Percentiles rank a stretch among this genome's conserved stretches.
Conservation (phyloP, 2,113 vertebrate species). For the Octodon degus region DNA sequence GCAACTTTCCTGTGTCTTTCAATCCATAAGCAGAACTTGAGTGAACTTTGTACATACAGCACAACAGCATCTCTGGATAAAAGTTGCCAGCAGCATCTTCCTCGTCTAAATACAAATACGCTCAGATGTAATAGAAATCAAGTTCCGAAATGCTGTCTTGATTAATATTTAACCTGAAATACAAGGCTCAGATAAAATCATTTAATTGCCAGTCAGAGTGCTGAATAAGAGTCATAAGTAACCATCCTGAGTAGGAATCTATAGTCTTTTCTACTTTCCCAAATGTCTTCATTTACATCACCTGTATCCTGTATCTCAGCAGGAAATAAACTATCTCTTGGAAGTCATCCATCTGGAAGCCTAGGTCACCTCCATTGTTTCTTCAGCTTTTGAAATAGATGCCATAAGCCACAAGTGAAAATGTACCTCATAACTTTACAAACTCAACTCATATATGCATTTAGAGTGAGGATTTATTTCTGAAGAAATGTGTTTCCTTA, state of each 20-base stretch:
- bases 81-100: background rate
- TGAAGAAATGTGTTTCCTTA: constrained; percentile 45
- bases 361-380: background rate
- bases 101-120: background rate
- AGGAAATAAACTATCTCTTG: constrained; percentile 60
- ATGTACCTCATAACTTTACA: constrained; percentile 42
- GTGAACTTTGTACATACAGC: background rate
- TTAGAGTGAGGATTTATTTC: constrained; percentile 21
- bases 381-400: constrained; percentile 39
- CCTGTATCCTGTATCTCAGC: constrained; percentile 50
- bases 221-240: constrained; percentile 56
- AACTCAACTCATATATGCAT: background rate
- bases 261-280: constrained; percentile 41
- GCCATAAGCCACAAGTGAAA: constrained; percentile 60
- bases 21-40: background rate
- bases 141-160: background rate
- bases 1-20: constrained; percentile 27
- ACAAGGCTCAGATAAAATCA: constrained; percentile 36
- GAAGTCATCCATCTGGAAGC: background rate
- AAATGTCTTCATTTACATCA: constrained; percentile 67
- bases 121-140: constrained; percentile 57
- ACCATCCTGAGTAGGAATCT: constrained; percentile 43
- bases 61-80: background rate
- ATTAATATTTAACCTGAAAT: constrained; percentile 48
- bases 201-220: background rate